phyloP scores from a whole-genome alignment of 2,797 vertebrate genomes.

The Anniella stebbinsi region DNA sequence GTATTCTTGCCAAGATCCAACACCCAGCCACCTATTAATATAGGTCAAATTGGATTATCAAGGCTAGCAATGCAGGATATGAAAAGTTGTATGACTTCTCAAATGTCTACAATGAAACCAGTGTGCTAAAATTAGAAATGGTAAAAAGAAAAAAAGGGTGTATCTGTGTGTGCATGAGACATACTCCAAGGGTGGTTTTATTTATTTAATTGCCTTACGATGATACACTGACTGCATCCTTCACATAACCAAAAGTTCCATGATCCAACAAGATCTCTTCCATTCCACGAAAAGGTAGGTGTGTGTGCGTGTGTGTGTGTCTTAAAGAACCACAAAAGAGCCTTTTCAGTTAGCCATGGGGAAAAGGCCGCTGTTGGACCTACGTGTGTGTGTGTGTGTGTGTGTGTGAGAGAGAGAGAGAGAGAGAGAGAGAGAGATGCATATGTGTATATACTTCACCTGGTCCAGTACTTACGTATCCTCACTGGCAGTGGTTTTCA shows the following conservation, averaged over 20 bases:
- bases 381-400: background rate
- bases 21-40: background rate
- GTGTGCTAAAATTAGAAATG: constrained; percentile 18
- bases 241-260: background rate
- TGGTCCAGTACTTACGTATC: background rate
- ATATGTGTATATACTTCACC: too few species aligned
- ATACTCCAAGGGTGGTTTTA: constrained; percentile 2
- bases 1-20: background rate
- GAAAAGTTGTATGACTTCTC: constrained; percentile 7
- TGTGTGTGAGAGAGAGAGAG: too few species aligned
- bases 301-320: too few species aligned
- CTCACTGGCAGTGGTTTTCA: background rate
- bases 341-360: background rate
- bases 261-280: background rate
- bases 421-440: too few species aligned
- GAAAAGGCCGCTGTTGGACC: background rate
- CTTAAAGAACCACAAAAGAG: background rate
- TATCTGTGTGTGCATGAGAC: background rate
- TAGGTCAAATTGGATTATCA: background rate
- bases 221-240: background rate
- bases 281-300: background rate
- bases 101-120: constrained; percentile 16
- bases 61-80: background rate
- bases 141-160: background rate
- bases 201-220: constrained; percentile 13